Conservation (phyloP, 2,113 vertebrate genomes). For the Ceyx cyanopectus region DNA sequence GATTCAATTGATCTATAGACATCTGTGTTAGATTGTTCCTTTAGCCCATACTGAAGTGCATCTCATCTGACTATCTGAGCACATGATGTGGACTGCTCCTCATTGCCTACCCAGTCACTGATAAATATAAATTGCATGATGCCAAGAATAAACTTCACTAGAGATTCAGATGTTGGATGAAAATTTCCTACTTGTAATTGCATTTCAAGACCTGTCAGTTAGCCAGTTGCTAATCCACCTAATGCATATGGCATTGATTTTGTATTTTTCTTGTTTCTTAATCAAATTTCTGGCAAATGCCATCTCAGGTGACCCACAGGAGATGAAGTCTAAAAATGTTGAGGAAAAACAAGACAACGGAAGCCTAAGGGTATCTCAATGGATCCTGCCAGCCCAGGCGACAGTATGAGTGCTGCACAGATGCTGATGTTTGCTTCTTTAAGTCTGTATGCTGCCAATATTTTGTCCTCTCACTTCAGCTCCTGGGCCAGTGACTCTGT, state of each 20-base stretch:
- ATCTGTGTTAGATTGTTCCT: neutral
- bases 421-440: neutral
- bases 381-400: neutral
- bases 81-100: fast-evolving
- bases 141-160: neutral
- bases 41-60: neutral
- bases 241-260: neutral
- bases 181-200: neutral
- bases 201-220: neutral
- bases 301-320: neutral
- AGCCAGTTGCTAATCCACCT: neutral
- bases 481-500: neutral
- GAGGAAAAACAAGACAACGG: neutral
- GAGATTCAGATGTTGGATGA: neutral
- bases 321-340: neutral
- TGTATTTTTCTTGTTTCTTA: neutral
- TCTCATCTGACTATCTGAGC: neutral
- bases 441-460: neutral
- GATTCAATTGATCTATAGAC: neutral
- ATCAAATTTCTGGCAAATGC: neutral
- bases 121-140: neutral
- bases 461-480: neutral
- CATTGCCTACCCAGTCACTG: neutral
- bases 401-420: neutral
- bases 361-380: neutral